Conservation (phyloP, 2,888 invertebrate genomes). For the Cheilosia vernalis region DNA sequence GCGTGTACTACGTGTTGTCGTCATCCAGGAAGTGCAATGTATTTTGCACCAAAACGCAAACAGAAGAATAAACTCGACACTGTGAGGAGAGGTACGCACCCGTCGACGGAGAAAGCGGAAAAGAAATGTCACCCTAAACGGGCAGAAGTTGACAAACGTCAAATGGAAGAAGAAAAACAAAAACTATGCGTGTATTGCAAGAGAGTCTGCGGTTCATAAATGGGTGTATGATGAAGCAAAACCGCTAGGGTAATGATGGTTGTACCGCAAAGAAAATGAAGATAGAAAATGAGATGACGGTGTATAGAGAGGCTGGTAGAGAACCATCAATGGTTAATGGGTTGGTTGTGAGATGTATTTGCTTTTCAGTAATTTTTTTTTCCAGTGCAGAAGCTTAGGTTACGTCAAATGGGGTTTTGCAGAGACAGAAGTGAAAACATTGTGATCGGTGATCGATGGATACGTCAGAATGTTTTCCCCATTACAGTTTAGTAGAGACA, state of each 20-base stretch:
- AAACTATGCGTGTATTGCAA: slow-evolving; percentile 38
- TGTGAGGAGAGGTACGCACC: slow-evolving; percentile 28
- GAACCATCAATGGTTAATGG: slow-evolving; percentile 61
- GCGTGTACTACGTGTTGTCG: slow-evolving; percentile 12
- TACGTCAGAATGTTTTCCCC: slow-evolving; percentile 57
- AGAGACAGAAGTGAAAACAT: slow-evolving; percentile 66
- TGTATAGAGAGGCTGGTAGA: slow-evolving; percentile 10
- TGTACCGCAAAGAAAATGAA: slow-evolving; percentile 50
- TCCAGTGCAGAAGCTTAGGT: slow-evolving; percentile 53
- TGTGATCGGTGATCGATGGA: slow-evolving; percentile 69
- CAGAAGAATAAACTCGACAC: slow-evolving; percentile 37
- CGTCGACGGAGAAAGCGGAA: slow-evolving; percentile 69
- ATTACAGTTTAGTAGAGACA: slow-evolving; percentile 46
- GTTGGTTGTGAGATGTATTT: slow-evolving; percentile 54
- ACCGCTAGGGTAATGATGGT: slow-evolving; percentile 16
- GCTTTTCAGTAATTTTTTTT: not conserved
- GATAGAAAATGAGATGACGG: slow-evolving; percentile 67
- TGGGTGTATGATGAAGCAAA: slow-evolving; percentile 31
- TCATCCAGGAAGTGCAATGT: slow-evolving; percentile 63
- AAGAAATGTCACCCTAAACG: slow-evolving; percentile 70
- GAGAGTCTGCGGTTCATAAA: slow-evolving; percentile 63
- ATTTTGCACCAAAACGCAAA: slow-evolving; percentile 24
- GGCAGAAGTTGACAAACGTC: slow-evolving; percentile 70
- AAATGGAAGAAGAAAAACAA: slow-evolving; percentile 18
- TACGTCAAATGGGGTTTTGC: slow-evolving; percentile 62